Evolutionary conservation across 2,797 vertebrate genomes (phyloP), one percentile per base, ranked within the genome.

Genomic region (Sternotherus odoratus): DNA sequence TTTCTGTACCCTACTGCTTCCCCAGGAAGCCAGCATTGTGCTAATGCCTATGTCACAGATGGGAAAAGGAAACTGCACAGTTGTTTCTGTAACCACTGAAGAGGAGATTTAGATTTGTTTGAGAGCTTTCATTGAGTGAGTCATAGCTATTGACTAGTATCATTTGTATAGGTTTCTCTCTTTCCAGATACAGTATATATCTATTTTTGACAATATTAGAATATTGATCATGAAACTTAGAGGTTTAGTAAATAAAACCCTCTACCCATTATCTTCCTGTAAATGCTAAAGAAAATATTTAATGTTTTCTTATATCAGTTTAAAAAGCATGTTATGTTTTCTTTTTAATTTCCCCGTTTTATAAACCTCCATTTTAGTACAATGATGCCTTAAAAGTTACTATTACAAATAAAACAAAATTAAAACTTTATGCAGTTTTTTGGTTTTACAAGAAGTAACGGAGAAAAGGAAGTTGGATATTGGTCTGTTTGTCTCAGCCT

Each of bases 121-220:
- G 7, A 1, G 1, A 1, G 24, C 11, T 39, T 63, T n/a, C 15
- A 0, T 0, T 8, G 6, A 43, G 17, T 0, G 24, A 15, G 56
- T 89, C 79, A 51, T 63, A 50, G 39, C 39, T 50, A 13, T 30
- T 0, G 0, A 17, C 1, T 0, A 46, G 36, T 30, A 51, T 11
- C 53, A 30, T 56, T 82, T 8, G 5, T 19, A 26, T 12, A 1
- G 10, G 63, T 5, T 51, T 28, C 63, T 39, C 33, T 28, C 10
- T 54, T 60, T 60, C 1, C 26, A 28, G 72, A 75, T 16, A 23
- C 63, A 0, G 77, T 13, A 1, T 48, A 10, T 39, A 7, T 30
- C 78, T 85, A 2, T 75, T 75, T 48, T 8, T 0, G 33, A 5
- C 1, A 85, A 87, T 2, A 17, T 26, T 51, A 48, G 53, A 28